A percentile compares a stretch with the other conserved stretches of the same genome.
These are phyloP conservation scores for Mus pahari DNA, from an alignment of 2,113 vertebrate species.

Conservation along the genomic window DNA sequence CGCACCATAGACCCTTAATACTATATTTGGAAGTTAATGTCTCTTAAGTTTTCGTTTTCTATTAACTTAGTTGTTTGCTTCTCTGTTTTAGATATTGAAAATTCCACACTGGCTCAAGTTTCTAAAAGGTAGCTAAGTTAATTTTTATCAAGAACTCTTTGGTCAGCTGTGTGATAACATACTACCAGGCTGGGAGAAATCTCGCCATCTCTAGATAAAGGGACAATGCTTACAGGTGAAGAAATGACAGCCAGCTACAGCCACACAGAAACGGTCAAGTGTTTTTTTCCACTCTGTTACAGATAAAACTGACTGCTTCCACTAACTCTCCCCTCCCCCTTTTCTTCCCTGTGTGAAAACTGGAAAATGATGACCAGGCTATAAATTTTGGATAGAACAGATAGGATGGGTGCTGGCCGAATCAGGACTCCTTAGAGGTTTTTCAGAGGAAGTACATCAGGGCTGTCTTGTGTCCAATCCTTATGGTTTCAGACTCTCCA, in stretches of 20 bases:
- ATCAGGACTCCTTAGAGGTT: not conserved
- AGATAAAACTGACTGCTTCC: not conserved
- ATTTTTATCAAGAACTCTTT: not conserved
- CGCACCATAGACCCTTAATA: not conserved
- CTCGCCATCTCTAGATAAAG: not conserved
- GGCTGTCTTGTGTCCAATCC: not conserved
- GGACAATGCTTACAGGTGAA: not conserved
- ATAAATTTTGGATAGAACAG: not conserved
- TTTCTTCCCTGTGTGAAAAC: not conserved
- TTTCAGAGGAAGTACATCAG: not conserved
- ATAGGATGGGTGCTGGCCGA: not conserved
- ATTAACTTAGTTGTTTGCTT: not conserved
- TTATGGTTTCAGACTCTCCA: not conserved
- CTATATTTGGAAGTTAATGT: not conserved
- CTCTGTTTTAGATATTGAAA: not conserved
- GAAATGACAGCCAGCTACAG: not conserved
- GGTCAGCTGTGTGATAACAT: not conserved
- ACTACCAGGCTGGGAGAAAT: not conserved
- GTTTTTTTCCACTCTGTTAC: not conserved
- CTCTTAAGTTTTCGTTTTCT: not conserved
- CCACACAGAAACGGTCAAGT: not conserved
- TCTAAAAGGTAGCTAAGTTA: constrained; percentile 1
- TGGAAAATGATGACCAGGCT: not conserved
- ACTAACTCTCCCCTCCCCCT: not conserved
- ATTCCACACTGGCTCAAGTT: not conserved